A percentile compares a stretch with the other conserved stretches of the same genome.
Evolutionary conservation across 2,113 vertebrate species (phyloP).

Genomic region (Puntigrus tetrazona): DNA sequence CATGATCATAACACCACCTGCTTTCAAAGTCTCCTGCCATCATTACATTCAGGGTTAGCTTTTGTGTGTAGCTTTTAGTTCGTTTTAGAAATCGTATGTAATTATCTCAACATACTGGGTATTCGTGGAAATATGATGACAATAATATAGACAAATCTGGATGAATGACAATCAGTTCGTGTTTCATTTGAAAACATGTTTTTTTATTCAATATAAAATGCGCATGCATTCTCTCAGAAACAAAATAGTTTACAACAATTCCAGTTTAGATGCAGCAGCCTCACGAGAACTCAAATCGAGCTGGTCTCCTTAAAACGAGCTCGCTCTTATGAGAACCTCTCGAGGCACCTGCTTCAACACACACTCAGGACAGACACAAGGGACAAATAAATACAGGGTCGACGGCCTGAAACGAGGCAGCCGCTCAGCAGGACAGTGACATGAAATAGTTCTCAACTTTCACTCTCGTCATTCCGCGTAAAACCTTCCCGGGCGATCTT

Average conservation of each 20-base stretch:
- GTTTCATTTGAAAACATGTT: constrained; percentile 30
- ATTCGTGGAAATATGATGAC: too few species aligned
- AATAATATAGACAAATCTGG: not conserved
- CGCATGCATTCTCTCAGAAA: constrained; percentile 53
- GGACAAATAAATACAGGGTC: constrained; percentile 39
- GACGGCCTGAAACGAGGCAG: not conserved
- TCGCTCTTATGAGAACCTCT: constrained; percentile 48
- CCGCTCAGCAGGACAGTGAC: constrained; percentile 14
- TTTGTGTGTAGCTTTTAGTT: too few species aligned
- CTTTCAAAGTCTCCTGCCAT: not conserved
- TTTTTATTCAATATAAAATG: constrained; percentile 49
- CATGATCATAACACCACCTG: not conserved
- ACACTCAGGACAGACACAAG: constrained; percentile 5
- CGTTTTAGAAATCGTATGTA: too few species aligned
- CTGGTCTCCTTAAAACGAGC: not conserved
- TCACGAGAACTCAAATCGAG: constrained; percentile 9
- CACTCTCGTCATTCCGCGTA: not conserved
- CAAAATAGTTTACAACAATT: constrained; percentile 34
- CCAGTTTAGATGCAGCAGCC: constrained; percentile 40
- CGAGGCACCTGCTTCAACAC: constrained; percentile 23
- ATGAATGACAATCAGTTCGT: not conserved
- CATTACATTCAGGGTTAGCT: too few species aligned
- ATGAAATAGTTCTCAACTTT: constrained; percentile 27
- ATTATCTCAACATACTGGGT: not conserved
- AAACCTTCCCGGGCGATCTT: not conserved